Evolutionary conservation across 1,140 invertebrate species (phyloP).

Genomic region (Bactericera cockerelli): DNA sequence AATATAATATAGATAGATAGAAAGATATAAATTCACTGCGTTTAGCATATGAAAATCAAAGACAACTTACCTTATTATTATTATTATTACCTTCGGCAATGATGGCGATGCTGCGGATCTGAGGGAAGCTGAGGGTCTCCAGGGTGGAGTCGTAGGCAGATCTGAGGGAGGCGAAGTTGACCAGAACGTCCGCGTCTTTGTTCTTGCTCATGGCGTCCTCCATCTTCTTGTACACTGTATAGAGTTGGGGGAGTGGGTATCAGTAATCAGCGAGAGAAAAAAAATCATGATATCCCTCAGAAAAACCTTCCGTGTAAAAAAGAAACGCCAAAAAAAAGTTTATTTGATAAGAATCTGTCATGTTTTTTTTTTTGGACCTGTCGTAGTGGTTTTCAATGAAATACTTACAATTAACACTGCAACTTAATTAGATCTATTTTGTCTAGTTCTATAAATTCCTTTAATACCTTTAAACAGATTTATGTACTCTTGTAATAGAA

Average conservation of each 20-base stretch:
- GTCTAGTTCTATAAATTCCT: too few species aligned
- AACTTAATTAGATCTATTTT: too few species aligned
- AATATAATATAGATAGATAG: too few species aligned
- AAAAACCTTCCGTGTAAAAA: slow-evolving; percentile 4
- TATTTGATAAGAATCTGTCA: neutral
- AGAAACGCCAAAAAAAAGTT: neutral
- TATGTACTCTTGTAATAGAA: too few species aligned
- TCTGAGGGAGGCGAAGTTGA: slow-evolving; percentile 96
- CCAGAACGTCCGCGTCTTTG: slow-evolving; percentile 84
- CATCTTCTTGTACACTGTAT: slow-evolving; percentile 91
- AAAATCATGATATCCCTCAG: slow-evolving; percentile 6
- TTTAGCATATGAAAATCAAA: too few species aligned
- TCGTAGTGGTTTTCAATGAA: too few species aligned
- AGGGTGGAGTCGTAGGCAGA: slow-evolving; percentile 96
- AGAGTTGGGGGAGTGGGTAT: slow-evolving; percentile 18
- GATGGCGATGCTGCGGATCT: slow-evolving; percentile 93
- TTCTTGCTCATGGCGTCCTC: slow-evolving; percentile 91
- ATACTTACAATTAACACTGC: too few species aligned
- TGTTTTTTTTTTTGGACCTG: too few species aligned
- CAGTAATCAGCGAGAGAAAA: neutral
- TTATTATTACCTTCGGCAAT: slow-evolving; percentile 96
- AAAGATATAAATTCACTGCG: too few species aligned
- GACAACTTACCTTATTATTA: too few species aligned
- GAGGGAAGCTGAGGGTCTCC: slow-evolving; percentile 81
- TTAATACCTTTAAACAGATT: too few species aligned